Evolutionary conservation across 2,888 invertebrate genomes (phyloP), one percentile per base, ranked within the genome.

Genomic region (Volucella zonaria): DNA sequence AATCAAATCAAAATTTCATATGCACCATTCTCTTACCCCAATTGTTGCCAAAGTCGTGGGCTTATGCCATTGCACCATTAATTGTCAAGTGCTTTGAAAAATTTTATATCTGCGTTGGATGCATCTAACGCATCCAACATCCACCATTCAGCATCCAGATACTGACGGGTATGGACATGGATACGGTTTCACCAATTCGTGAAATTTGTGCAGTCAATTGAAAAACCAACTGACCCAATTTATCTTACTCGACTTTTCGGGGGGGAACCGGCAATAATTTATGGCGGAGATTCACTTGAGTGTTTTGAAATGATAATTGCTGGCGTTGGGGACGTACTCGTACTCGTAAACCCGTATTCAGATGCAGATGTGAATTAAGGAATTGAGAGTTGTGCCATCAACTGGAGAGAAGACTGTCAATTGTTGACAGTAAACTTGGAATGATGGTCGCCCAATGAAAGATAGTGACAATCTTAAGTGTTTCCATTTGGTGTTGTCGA

Each of bases 241-340:
- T 62, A 40, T 64, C 49, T 31, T 31, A 51, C 54, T 74, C 74
- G 74, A 67, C 59, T 52, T 31, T 23, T 23, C 0, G 6, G 31
- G 6, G 43, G 66, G 67, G 43, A 23, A 31, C 31, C 6, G 59
- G 64, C 52, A 54, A 51, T 54, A 66, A 77, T 82, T 82, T 77
- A 75, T 67, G 58, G 75, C 75, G 23, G 51, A 75, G 67, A 82
- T 77, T 82, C 77, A 67, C 42, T 66, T 71, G 56, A 82, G 77
- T 71, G 71, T 61, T 71, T 71, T 38, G 70, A 77, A 66, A 66
- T 12, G 45, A 23, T 67, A 71, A 66, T 76, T 76, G 66, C 56
- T 64, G 78, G 15, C 42, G 38, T 47, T 61, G 42, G 62, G 31
- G 49, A 31, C 45, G 43, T 31, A 31, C 6, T 31, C 45, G 43